Evolutionary conservation across 2,113 vertebrate species (phyloP), one percentile per base, ranked within the genome.

Genomic region (Meles meles): DNA sequence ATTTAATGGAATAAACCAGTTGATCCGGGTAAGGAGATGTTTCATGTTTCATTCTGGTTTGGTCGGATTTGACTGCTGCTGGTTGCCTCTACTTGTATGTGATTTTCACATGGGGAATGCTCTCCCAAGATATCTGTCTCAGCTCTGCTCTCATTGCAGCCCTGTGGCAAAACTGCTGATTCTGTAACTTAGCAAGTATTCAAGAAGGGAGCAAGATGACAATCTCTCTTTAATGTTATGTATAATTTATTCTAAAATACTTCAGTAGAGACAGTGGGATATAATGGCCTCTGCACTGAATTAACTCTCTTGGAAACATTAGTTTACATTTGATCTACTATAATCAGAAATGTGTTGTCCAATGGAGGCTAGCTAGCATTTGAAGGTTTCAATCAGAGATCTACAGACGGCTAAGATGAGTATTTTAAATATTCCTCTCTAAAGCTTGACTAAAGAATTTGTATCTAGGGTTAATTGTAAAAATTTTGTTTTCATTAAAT

Each of bases 71-170:
- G 59, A n/a, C 13, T 6, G 12, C 17, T 37, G 5, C 6, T 3
- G 1, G 47, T 39, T 52, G 44, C 23, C 17, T 31, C 13, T 39
- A 9, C 42, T 27, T 6, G 31, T 14, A 13, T 18, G 7, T 37
- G 34, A 18, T 34, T 44, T 84, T 13, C 18, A n/a, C 0, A 6
- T 2, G 3, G 57, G 14, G 0, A 7, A 13, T 37, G n/a, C 6
- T 34, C 7, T 63, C 25, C 11, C 10, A 23, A 65, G 63, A 52
- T 47, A 20, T n/a, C 15, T 11, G 6, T 21, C 29, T 12, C 52
- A n/a, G 7, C 3, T 80, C 20, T 37, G 17, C 6, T 34, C 7
- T 23, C 17, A 2, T 1, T n/a, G 4, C 18, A 74, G 29, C 27
- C 44, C 59, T 39, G 59, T 71, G 57, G 37, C 37, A 72, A 69